Evolutionary conservation across 2,113 vertebrate species (phyloP).

Genomic region (Rousettus leschenaultii): DNA sequence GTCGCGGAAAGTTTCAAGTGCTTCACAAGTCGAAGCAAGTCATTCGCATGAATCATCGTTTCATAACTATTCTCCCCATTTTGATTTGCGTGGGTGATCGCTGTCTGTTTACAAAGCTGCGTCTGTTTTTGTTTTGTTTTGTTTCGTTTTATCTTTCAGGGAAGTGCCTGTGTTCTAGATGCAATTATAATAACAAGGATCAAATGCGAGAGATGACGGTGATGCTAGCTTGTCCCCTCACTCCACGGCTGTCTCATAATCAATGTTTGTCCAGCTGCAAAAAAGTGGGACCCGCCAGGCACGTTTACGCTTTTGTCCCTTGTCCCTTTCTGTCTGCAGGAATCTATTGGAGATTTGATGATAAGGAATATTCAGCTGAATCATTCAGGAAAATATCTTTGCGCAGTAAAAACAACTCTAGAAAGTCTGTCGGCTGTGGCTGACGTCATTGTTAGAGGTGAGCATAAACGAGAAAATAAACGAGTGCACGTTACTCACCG

Average conservation of each 20-base stretch:
- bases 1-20: slow-evolving; percentile 61
- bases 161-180: slow-evolving; percentile 68
- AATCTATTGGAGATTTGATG: slow-evolving; percentile 92
- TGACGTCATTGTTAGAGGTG: slow-evolving; percentile 91
- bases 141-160: slow-evolving; percentile 70
- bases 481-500: not conserved
- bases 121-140: slow-evolving; percentile 63
- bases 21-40: not conserved
- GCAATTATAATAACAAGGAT: slow-evolving; percentile 69
- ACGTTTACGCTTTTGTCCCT: slow-evolving; percentile 45
- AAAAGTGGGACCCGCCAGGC: slow-evolving; percentile 34
- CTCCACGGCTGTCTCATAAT: slow-evolving; percentile 67
- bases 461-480: not conserved
- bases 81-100: slow-evolving; percentile 47
- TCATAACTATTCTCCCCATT: not conserved
- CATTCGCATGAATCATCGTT: not conserved
- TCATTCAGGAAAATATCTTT: slow-evolving; percentile 92
- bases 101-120: slow-evolving; percentile 52
- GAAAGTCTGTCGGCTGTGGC: slow-evolving; percentile 88
- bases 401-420: slow-evolving; percentile 88
- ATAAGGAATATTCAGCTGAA: slow-evolving; percentile 91
- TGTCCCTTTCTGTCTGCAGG: slow-evolving; percentile 78
- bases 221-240: slow-evolving; percentile 70
- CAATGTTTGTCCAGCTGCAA: slow-evolving; percentile 71
- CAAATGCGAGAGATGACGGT: slow-evolving; percentile 62